Evolutionary conservation across 2,797 vertebrate species (phyloP).

Genomic region (Pangasius djambal): DNA sequence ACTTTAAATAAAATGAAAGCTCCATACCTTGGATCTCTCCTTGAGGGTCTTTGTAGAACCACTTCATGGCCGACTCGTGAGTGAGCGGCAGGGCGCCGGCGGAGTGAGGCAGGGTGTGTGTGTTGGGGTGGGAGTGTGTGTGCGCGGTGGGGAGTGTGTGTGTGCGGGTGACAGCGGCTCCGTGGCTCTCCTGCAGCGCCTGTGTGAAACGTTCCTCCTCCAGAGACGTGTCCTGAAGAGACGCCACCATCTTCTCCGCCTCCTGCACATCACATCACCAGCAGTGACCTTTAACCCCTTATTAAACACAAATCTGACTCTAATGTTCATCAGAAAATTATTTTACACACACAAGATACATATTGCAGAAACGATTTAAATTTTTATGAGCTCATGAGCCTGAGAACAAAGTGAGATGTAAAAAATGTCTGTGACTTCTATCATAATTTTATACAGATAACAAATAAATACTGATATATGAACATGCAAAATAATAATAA

Average conservation of each 20-base stretch:
- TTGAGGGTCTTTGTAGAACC: slow-evolving; percentile 94
- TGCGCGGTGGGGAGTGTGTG: slow-evolving; percentile 33
- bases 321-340: background rate
- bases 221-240: slow-evolving; percentile 86
- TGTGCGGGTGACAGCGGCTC: slow-evolving; percentile 64
- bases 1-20: background rate
- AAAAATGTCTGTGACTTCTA: too few relatives aligned
- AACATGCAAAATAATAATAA: too few relatives aligned
- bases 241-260: slow-evolving; percentile 89
- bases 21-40: slow-evolving; percentile 88
- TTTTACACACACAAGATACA: background rate
- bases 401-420: too few relatives aligned
- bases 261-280: slow-evolving; percentile 69
- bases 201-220: slow-evolving; percentile 89
- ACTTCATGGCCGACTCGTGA: slow-evolving; percentile 90
- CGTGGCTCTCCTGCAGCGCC: slow-evolving; percentile 76
- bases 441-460: too few relatives aligned
- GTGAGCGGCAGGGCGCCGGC: slow-evolving; percentile 86
- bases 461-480: too few relatives aligned
- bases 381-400: background rate
- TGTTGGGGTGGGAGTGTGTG: slow-evolving; percentile 50
- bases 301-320: background rate
- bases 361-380: background rate
- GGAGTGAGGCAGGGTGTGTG: slow-evolving; percentile 65
- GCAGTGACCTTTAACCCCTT: background rate